Base-by-base conservation (phyloP, 2,113 vertebrate species). In the Dasypus novemcinctus region DNA sequence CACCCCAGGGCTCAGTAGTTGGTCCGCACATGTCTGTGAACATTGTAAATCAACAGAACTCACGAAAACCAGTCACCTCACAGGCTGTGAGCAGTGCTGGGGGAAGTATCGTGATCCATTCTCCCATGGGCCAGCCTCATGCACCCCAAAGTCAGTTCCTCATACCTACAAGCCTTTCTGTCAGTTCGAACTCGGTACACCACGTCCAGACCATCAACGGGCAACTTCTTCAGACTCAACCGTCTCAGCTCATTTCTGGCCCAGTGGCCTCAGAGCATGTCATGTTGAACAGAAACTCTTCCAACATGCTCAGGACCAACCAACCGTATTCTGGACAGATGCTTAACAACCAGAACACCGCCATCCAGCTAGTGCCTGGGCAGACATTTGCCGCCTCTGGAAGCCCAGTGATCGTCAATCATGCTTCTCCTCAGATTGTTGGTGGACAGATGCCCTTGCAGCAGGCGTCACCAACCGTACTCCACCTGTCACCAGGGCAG, bases 371-470 rank as follows among this genome's bases (percentile, higher is more conserved):
- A 75, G 99, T 99, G 87, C 98, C 99, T 0, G 99, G 99, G 82
- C 99, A 99, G 96, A 99, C 99, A 10, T 99, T 99, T 78, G 96
- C 99, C 23, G 89, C 99, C 93, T 98, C 98, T 12, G 99, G 99
- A 92, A 99, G 99, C 54, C 99, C 99, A 86, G 98, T 99, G 61
- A 98, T 99, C 83, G 97, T 99, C 94, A 99, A 99, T 97, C 99
- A 99, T 1, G 98, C 98, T 88, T 98, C 98, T 80, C 98, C 98
- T 81, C 98, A 99, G 75, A 98, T 99, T 4, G 98, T 98, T 21
- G 97, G 98, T 76, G 98, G 98, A 17, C 98, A 99, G 93, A 98
- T 98, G 98, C 98, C 99, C 93, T 96, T 99, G 63, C 99, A 99
- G 88, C 99, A 99, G 95, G 98, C 98, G 0, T 99, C 99, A 0